A percentile compares a stretch with the other conserved stretches of the same genome.
Evolutionary conservation across 2,797 vertebrate species (phyloP).

Genomic region (Liasis olivaceus): DNA sequence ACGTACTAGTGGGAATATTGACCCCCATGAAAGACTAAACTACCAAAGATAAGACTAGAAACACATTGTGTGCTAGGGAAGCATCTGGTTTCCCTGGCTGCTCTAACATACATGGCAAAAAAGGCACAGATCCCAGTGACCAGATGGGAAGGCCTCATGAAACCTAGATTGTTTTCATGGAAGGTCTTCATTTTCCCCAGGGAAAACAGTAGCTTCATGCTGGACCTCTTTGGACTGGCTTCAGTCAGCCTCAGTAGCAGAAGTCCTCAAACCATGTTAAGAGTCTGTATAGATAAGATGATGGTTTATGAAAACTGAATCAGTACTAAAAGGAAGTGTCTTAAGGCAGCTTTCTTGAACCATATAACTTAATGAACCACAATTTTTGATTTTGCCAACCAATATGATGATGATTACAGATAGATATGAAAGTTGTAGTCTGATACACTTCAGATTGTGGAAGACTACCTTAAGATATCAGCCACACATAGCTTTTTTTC

Average conservation of each 20-base stretch:
- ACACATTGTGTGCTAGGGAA: background rate
- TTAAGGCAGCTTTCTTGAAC: background rate
- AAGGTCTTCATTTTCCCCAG: background rate
- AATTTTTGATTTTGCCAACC: background rate
- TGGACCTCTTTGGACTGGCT: background rate
- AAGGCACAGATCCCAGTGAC: background rate
- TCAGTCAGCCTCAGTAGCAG: background rate
- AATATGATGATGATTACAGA: background rate
- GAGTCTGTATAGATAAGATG: background rate
- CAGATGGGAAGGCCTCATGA: background rate
- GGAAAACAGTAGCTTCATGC: background rate
- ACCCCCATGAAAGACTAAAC: background rate
- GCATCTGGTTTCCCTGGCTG: background rate
- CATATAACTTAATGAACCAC: background rate
- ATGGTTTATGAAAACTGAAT: background rate
- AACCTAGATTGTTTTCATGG: background rate
- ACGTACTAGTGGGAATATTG: background rate
- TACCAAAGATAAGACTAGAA: background rate
- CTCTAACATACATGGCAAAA: background rate
- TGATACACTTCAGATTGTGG: too few species aligned
- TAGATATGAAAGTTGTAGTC: background rate
- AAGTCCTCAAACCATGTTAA: background rate
- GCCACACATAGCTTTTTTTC: background rate
- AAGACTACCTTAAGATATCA: background rate
- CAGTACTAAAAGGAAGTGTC: background rate